Percentiles rank a stretch among this genome's conserved stretches.
Conservation (phyloP, 2,797 vertebrate genomes). For the Harpagifer antarcticus region DNA sequence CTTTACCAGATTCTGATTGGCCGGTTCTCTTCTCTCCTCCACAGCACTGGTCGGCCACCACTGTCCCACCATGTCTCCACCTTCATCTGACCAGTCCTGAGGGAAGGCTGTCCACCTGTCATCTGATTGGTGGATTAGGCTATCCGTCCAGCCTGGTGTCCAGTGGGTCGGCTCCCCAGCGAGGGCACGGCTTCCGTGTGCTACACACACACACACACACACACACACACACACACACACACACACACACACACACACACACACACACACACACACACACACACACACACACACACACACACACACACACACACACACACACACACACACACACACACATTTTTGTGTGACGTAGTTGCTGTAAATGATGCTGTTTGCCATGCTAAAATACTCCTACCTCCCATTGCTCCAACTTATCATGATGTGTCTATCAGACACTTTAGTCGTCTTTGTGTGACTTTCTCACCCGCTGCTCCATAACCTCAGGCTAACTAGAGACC, state of each 20-base stretch:
- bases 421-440: conserved; percentile 24
- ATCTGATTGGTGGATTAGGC: conserved; percentile 67
- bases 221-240: conserved; percentile 20
- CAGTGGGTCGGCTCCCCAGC: conserved; percentile 51
- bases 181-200: conserved; percentile 36
- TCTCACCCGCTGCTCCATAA: conserved; percentile 40
- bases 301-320: not conserved
- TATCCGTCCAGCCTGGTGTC: conserved; percentile 56
- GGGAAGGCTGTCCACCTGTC: conserved; percentile 82
- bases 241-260: conserved; percentile 2
- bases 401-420: not conserved
- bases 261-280: conserved; percentile 22
- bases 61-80: conserved; percentile 56
- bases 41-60: conserved; percentile 79
- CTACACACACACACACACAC: conserved; percentile 46
- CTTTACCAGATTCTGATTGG: conserved; percentile 74
- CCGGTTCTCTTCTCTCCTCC: conserved; percentile 58
- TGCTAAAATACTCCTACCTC: not conserved
- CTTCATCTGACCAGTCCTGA: conserved; percentile 54
- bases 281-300: conserved; percentile 25
- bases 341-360: not conserved
- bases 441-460: conserved; percentile 10
- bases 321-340: not conserved
- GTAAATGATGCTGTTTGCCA: not conserved
- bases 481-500: conserved; percentile 53